phyloP scores from a whole-genome alignment of 2,888 invertebrate genomes.

The Lasioglossum oenotherae region DNA sequence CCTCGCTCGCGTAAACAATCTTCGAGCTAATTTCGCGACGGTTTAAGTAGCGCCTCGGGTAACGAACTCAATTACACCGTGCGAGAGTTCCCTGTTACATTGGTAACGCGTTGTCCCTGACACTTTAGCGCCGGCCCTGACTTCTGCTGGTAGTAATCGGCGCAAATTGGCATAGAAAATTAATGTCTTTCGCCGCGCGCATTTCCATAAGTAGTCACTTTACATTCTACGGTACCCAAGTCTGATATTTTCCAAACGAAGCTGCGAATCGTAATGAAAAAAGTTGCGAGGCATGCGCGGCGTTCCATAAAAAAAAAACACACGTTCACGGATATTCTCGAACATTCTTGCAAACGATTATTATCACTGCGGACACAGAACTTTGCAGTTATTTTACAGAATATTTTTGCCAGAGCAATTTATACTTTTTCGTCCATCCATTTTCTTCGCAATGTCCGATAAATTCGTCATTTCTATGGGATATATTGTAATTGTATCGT shows the following conservation, averaged over 20 bases:
- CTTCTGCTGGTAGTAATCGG: neutral
- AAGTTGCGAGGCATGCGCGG: neutral
- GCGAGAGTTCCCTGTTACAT: conserved; percentile 29
- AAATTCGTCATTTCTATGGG: too few species aligned
- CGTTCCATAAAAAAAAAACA: too few species aligned
- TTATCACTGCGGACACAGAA: too few species aligned
- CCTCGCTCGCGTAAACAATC: conserved; percentile 38
- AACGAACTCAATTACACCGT: conserved; percentile 41
- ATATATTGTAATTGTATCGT: too few species aligned
- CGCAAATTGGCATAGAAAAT: conserved; percentile 3
- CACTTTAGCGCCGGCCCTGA: conserved; percentile 13
- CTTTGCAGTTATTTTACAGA: too few species aligned
- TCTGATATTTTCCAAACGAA: neutral
- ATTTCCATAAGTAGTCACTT: neutral
- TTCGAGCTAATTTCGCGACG: conserved; percentile 28
- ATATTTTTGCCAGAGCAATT: too few species aligned
- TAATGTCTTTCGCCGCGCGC: neutral
- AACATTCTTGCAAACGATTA: too few species aligned
- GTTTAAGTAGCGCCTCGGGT: conserved; percentile 25
- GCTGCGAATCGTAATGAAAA: neutral
- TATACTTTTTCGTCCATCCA: too few species aligned
- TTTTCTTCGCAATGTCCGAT: too few species aligned
- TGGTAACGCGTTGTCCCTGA: conserved; percentile 17
- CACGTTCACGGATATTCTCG: too few species aligned
- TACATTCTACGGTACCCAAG: neutral